Conservation (phyloP, 2,113 vertebrate genomes). For the Camelus bactrianus region DNA sequence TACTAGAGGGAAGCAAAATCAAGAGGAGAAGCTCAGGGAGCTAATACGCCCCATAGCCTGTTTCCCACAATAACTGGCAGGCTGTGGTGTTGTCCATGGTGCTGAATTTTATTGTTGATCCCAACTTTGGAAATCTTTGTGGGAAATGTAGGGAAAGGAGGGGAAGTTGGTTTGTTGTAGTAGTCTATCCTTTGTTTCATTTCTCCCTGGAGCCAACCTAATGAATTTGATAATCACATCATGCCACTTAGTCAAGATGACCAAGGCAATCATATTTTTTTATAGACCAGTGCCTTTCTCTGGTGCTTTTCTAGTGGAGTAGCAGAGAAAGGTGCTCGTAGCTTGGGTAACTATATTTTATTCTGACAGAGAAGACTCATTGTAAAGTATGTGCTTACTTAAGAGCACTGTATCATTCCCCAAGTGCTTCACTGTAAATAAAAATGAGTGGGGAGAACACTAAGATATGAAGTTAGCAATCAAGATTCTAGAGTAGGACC, state of each 20-base stretch:
- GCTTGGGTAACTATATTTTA: slow-evolving; percentile 46
- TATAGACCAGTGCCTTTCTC: slow-evolving; percentile 48
- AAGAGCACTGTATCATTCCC: background rate
- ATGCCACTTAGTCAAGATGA: slow-evolving; percentile 67
- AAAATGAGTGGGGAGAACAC: background rate
- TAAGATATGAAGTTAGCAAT: slow-evolving; percentile 17
- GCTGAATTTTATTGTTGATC: slow-evolving; percentile 52
- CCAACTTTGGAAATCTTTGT: slow-evolving; percentile 15
- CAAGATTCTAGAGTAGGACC: background rate
- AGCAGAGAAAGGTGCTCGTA: background rate
- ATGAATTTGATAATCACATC: slow-evolving; percentile 72
- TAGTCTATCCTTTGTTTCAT: slow-evolving; percentile 33
- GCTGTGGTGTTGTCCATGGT: slow-evolving; percentile 69
- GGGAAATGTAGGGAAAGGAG: slow-evolving; percentile 6
- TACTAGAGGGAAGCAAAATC: slow-evolving; percentile 14
- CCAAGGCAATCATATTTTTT: slow-evolving; percentile 65
- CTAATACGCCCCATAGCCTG: background rate
- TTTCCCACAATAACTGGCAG: background rate
- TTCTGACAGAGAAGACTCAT: slow-evolving; percentile 36
- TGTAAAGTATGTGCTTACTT: slow-evolving; percentile 47
- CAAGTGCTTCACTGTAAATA: background rate
- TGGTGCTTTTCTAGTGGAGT: slow-evolving; percentile 28
- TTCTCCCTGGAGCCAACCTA: slow-evolving; percentile 43
- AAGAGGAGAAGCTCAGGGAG: slow-evolving; percentile 59
- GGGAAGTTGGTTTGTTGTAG: background rate